phyloP scores from a whole-genome alignment of 2,797 vertebrate species.

The Pipistrellus pipistrellus region DNA sequence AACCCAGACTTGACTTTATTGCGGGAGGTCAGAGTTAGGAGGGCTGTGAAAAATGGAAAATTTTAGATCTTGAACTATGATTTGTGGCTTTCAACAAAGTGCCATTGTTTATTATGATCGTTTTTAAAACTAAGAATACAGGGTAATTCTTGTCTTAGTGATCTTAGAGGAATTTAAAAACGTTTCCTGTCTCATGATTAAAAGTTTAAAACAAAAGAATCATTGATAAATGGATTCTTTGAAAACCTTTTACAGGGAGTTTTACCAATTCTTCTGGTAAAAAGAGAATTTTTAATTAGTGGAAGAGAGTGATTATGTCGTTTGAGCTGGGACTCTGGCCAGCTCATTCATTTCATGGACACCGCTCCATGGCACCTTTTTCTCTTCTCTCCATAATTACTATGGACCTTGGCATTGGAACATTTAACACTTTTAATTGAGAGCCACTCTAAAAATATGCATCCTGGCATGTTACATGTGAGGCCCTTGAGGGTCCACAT shows the following conservation, averaged over 20 bases:
- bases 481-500: rapidly evolving
- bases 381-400: not conserved
- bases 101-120: slow-evolving; percentile 68
- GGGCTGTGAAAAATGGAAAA: slow-evolving; percentile 51
- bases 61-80: slow-evolving; percentile 41
- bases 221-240: slow-evolving; percentile 70
- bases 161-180: slow-evolving; percentile 69
- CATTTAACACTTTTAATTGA: not conserved
- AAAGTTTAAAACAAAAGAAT: slow-evolving; percentile 66
- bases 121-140: slow-evolving; percentile 76
- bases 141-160: slow-evolving; percentile 65
- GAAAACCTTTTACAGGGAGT: slow-evolving; percentile 63
- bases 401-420: not conserved
- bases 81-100: slow-evolving; percentile 63
- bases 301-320: not conserved
- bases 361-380: not conserved
- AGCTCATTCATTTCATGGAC: not conserved
- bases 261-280: slow-evolving; percentile 53
- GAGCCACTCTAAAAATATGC: not conserved
- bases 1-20: not conserved
- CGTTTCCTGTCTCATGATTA: slow-evolving; percentile 78
- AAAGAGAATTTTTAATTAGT: slow-evolving; percentile 74
- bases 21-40: not conserved
- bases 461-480: not conserved
- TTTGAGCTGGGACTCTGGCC: not conserved